phyloP scores from a whole-genome alignment of 2,888 invertebrate species.

The Mythimna pallens region DNA sequence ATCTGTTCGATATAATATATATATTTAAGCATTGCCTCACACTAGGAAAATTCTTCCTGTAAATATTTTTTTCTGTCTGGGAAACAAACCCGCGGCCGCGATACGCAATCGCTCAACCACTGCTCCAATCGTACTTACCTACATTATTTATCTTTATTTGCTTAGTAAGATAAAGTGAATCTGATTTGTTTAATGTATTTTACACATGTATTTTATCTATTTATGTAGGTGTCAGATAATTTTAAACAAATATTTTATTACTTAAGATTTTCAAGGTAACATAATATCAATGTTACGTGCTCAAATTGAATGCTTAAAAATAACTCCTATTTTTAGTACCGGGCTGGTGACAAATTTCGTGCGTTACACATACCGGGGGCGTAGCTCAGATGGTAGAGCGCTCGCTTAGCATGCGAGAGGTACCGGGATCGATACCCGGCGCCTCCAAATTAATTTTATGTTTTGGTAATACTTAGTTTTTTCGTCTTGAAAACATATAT shows the following conservation, averaged over 20 bases:
- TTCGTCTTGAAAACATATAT: neutral
- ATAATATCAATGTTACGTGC: conserved; percentile 35
- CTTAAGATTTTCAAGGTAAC: conserved; percentile 47
- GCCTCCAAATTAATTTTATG: conserved; percentile 80
- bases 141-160: neutral
- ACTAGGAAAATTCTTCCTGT: too few species aligned
- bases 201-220: conserved; percentile 12
- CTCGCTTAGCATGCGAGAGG: conserved; percentile 91
- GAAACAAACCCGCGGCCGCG: too few species aligned
- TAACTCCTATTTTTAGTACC: conserved; percentile 29
- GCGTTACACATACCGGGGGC: conserved; percentile 76
- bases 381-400: conserved; percentile 91
- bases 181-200: neutral
- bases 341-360: conserved; percentile 15
- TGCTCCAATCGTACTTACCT: too few species aligned
- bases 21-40: too few species aligned
- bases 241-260: conserved; percentile 26
- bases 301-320: neutral
- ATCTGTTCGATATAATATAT: too few species aligned
- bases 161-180: neutral
- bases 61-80: too few species aligned
- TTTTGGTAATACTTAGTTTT: neutral
- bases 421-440: conserved; percentile 91
- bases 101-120: too few species aligned
- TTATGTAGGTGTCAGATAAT: conserved; percentile 42